These are phyloP conservation scores for Microtus pennsylvanicus DNA, from an alignment of 2,113 vertebrate genomes.

Conservation along the genomic window DNA sequence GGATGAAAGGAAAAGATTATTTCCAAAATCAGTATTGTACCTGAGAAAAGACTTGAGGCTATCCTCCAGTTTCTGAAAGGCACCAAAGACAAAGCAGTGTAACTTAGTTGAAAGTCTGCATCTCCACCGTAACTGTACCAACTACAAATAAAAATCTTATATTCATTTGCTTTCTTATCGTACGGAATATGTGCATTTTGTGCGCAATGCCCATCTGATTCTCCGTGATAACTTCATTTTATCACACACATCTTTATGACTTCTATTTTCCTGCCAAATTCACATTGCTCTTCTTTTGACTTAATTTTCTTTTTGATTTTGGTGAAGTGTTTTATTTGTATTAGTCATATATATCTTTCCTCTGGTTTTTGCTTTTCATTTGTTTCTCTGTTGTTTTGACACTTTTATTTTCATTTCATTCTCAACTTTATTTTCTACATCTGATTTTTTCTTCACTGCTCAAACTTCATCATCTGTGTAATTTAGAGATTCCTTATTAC, in stretches of 20 bases:
- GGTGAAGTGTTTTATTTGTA: background rate
- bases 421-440: background rate
- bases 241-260: background rate
- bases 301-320: conserved; percentile 38
- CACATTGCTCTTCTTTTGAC: background rate
- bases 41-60: conserved; percentile 44
- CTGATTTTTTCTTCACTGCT: background rate
- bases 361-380: background rate
- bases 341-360: background rate
- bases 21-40: conserved; percentile 17
- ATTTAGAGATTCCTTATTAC: background rate
- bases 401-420: background rate
- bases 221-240: background rate
- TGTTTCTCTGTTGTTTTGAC: background rate
- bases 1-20: conserved; percentile 16
- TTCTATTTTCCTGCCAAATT: conserved; percentile 13
- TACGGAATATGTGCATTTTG: background rate
- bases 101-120: conserved; percentile 28
- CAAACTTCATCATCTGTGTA: background rate
- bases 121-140: background rate
- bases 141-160: background rate
- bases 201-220: background rate
- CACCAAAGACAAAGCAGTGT: background rate
- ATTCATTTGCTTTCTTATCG: conserved; percentile 3
- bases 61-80: conserved; percentile 29